A percentile compares a stretch with the other conserved stretches of the same genome.
Evolutionary conservation across 2,797 vertebrate genomes (phyloP).

Genomic region (Spinus pinus): DNA sequence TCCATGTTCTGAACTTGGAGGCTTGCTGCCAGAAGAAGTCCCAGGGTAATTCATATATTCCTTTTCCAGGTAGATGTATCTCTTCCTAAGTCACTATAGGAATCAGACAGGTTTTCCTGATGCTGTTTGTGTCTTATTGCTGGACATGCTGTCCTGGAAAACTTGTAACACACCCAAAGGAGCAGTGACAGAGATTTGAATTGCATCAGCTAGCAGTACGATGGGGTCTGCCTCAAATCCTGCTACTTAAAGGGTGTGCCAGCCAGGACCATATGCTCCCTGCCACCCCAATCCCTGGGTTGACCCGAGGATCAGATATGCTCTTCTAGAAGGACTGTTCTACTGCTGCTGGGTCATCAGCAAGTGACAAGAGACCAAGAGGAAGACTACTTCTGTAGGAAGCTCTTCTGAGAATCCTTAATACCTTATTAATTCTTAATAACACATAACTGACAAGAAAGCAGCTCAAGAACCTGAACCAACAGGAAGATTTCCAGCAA

Average conservation of each 20-base stretch:
- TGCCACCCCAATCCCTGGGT: not conserved
- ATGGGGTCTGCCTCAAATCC: not conserved
- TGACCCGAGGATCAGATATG: not conserved
- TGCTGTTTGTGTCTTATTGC: not conserved
- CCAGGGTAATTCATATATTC: not conserved
- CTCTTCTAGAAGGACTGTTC: not conserved
- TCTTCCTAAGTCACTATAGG: not conserved
- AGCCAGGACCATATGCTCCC: not conserved
- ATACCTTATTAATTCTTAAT: not conserved
- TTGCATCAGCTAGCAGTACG: not conserved
- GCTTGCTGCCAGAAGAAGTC: not conserved
- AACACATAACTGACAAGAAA: not conserved
- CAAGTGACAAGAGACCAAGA: not conserved
- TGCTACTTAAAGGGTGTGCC: not conserved
- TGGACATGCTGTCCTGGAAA: not conserved
- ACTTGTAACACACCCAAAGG: not conserved
- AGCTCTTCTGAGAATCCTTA: not conserved
- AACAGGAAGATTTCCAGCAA: not conserved
- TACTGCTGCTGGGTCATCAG: not conserved
- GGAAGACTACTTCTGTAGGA: not conserved
- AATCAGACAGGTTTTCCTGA: not conserved
- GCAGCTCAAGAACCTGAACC: not conserved
- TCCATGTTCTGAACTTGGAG: not conserved
- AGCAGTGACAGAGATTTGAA: not conserved
- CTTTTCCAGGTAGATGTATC: not conserved